Conservation (phyloP, 2,113 vertebrate genomes). For the Vanacampus margaritifer region DNA sequence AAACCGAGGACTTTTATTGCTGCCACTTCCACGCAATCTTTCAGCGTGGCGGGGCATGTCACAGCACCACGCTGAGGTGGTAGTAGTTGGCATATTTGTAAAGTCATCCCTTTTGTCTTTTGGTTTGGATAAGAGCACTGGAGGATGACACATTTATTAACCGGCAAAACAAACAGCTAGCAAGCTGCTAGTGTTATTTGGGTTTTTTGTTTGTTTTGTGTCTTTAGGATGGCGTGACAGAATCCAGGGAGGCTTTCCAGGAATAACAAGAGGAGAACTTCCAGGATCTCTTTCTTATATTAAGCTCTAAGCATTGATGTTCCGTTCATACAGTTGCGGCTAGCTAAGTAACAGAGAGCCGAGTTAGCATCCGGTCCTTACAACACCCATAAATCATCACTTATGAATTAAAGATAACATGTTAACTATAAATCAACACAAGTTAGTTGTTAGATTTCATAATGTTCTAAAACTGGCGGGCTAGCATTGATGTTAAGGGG, state of each 20-base stretch:
- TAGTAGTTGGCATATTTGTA: constrained; percentile 29
- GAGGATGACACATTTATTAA: constrained; percentile 29
- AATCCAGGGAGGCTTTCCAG: constrained; percentile 36
- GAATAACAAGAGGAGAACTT: constrained; percentile 19
- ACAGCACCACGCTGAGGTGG: constrained; percentile 21
- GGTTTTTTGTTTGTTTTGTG: constrained; percentile 10
- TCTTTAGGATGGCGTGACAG: constrained; percentile 20
- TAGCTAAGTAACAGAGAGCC: neutral
- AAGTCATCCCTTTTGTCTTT: constrained; percentile 31
- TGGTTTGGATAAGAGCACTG: constrained; percentile 22
- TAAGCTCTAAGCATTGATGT: neutral
- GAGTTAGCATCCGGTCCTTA: neutral
- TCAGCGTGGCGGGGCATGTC: constrained; percentile 32
- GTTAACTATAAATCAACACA: neutral
- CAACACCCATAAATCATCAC: neutral
- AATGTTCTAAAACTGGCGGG: too few species aligned
- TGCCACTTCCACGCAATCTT: constrained; percentile 39
- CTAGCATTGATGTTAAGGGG: too few species aligned
- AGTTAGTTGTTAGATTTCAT: too few species aligned
- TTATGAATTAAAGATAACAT: neutral
- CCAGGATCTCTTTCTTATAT: constrained; percentile 3
- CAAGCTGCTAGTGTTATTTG: neutral
- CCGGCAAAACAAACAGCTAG: constrained; percentile 42
- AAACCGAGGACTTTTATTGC: constrained; percentile 22
- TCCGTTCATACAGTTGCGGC: neutral